A percentile compares a stretch with the other conserved stretches of the same genome.
Evolutionary conservation across 2,113 vertebrate genomes (phyloP).

Genomic region (Glaucidium brasilianum): DNA sequence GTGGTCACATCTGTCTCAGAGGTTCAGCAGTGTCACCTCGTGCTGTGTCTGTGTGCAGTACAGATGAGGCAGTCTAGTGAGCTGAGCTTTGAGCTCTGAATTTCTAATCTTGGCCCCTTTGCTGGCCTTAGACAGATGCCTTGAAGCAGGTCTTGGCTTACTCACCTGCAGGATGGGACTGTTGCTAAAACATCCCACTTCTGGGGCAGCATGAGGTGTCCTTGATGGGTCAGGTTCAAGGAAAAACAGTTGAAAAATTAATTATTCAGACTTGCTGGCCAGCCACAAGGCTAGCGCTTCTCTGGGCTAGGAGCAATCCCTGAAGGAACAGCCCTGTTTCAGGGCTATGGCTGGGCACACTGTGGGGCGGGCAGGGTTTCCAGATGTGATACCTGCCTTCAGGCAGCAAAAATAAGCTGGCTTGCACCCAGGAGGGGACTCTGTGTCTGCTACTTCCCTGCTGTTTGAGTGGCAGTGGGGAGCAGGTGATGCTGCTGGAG

Average conservation of each 20-base stretch:
- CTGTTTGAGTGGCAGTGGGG: background rate
- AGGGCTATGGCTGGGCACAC: rapidly evolving
- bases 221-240: background rate
- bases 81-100: background rate
- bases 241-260: background rate
- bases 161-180: background rate
- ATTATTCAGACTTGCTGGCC: background rate
- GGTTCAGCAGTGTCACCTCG: background rate
- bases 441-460: no score
- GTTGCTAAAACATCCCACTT: background rate
- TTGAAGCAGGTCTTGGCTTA: background rate
- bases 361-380: background rate
- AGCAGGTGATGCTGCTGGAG: background rate
- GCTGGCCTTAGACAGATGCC: background rate
- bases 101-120: background rate
- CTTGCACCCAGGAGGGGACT: background rate
- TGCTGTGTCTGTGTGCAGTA: rapidly evolving
- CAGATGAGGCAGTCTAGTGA: background rate
- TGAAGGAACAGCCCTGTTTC: background rate
- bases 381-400: background rate
- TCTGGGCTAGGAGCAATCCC: background rate
- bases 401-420: background rate
- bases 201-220: background rate
- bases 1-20: background rate
- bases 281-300: background rate